These are phyloP conservation scores for Tringa solitaria DNA, from an alignment of 2,113 vertebrate genomes.

Conservation along the genomic window DNA sequence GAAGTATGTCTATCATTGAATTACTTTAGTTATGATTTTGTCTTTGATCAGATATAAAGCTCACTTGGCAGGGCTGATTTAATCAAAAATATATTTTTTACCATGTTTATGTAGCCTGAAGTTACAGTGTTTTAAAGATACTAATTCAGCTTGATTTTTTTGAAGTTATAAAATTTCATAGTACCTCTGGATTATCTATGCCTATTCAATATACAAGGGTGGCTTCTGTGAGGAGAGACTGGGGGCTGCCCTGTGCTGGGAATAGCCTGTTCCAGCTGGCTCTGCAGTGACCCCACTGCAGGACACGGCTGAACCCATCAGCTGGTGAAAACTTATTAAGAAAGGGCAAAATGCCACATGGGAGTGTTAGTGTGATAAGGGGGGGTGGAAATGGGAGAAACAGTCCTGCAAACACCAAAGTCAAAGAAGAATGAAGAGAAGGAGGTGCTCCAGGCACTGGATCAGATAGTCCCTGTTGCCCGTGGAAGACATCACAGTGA, in stretches of 20 bases:
- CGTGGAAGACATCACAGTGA: background rate
- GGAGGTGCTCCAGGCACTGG: background rate
- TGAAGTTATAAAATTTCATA: background rate
- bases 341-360: background rate
- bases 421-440: background rate
- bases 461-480: background rate
- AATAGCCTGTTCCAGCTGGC: background rate
- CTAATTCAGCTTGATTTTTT: background rate
- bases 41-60: background rate
- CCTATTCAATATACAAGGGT: background rate
- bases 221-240: background rate
- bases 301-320: background rate
- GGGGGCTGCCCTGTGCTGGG: background rate
- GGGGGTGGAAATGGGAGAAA: background rate
- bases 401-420: background rate
- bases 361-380: background rate
- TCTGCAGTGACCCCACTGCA: background rate
- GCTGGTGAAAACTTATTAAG: background rate
- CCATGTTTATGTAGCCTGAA: background rate
- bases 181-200: background rate
- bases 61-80: background rate
- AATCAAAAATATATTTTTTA: background rate
- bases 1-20: conserved; percentile 61
- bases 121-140: background rate
- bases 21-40: background rate